These are phyloP conservation scores for Aplysia californica DNA, from an alignment of 1,140 invertebrate species.

Conservation along the genomic window DNA sequence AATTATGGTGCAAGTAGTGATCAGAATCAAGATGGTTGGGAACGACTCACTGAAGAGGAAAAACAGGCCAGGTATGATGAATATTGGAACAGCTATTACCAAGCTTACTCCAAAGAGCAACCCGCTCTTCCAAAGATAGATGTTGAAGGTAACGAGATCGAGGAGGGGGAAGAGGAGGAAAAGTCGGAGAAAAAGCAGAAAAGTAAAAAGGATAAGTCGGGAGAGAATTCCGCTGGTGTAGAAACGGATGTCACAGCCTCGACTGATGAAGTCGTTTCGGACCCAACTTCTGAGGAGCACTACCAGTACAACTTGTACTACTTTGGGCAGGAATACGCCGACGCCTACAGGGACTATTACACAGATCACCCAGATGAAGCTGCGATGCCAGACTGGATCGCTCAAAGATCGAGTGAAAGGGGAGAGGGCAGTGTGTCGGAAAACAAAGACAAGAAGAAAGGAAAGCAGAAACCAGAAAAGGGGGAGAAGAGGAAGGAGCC, in stretches of 20 bases:
- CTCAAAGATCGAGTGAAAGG: no score
- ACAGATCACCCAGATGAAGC: slow-evolving; percentile 9
- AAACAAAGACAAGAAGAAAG: slow-evolving; percentile 39
- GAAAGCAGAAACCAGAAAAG: slow-evolving; percentile 53
- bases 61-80: slow-evolving; percentile 35
- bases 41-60: slow-evolving; percentile 36
- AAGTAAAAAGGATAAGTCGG: slow-evolving; percentile 36
- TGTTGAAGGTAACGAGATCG: slow-evolving; percentile 43
- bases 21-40: slow-evolving; percentile 23
- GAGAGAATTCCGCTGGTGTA: slow-evolving; percentile 11
- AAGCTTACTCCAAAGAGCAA: slow-evolving; percentile 36
- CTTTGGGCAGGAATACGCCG: slow-evolving; percentile 32
- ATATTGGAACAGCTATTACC: slow-evolving; percentile 45
- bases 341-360: slow-evolving; percentile 28
- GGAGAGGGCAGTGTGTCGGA: not conserved
- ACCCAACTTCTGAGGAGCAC: slow-evolving; percentile 34
- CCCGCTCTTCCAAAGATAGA: slow-evolving; percentile 29
- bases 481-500: slow-evolving; percentile 35
- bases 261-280: slow-evolving; percentile 18
- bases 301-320: slow-evolving; percentile 35
- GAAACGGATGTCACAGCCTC: no score
- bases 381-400: slow-evolving; percentile 13
- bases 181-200: slow-evolving; percentile 64
- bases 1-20: slow-evolving; percentile 83
- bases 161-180: slow-evolving; percentile 40